These are phyloP conservation scores for Ganaspis sp. DNA, from an alignment of 1,140 invertebrate genomes.

Conservation along the genomic window DNA sequence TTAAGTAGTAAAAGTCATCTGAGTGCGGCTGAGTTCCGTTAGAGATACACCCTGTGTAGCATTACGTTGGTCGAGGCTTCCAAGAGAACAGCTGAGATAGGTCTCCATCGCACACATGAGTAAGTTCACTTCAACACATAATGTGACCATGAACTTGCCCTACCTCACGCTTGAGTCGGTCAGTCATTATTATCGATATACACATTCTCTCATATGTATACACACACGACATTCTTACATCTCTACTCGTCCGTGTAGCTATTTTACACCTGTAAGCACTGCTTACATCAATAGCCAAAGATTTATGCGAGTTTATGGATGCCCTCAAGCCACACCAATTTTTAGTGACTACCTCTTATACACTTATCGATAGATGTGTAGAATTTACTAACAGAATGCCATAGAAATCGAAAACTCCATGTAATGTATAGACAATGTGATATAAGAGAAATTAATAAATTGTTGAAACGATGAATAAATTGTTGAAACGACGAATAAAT, in stretches of 20 bases:
- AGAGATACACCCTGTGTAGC: conserved; percentile 13
- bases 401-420: not conserved
- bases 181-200: conserved; percentile 65
- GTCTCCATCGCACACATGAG: conserved; percentile 45
- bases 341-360: too few relatives aligned
- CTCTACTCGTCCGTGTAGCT: not conserved
- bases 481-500: too few relatives aligned
- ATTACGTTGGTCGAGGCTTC: conserved; percentile 3
- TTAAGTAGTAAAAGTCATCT: conserved; percentile 25
- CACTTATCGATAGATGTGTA: too few relatives aligned
- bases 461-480: too few relatives aligned
- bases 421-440: too few relatives aligned
- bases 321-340: too few relatives aligned
- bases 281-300: not conserved
- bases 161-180: conserved; percentile 63
- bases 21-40: conserved; percentile 29
- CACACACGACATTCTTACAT: not conserved
- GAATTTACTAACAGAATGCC: too few relatives aligned
- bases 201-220: not conserved
- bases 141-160: conserved; percentile 69
- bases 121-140: conserved; percentile 25
- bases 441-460: too few relatives aligned
- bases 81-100: conserved; percentile 23
- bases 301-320: not conserved
- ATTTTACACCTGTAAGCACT: not conserved